Conservation (phyloP, 2,797 vertebrate species). For the Synanceia verrucosa region DNA sequence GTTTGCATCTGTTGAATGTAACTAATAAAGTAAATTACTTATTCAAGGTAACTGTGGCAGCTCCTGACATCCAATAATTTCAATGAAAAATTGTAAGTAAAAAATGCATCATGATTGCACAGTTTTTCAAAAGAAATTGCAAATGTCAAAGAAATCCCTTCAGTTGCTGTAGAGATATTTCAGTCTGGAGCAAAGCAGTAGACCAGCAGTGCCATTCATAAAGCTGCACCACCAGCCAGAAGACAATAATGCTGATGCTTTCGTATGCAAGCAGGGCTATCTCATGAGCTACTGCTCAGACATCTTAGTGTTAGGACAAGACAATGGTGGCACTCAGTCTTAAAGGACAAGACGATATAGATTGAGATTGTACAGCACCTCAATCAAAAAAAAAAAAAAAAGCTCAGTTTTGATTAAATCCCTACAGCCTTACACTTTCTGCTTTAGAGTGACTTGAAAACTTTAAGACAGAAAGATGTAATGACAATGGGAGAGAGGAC, state of each 20-base stretch:
- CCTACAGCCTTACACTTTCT: neutral
- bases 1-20: too few species aligned
- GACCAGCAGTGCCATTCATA: neutral
- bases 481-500: neutral
- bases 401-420: neutral
- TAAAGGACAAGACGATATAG: neutral
- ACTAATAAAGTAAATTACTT: too few species aligned
- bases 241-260: neutral
- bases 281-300: neutral
- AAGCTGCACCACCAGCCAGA: neutral
- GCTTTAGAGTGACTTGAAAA: slow-evolving; percentile 19
- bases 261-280: neutral
- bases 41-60: too few species aligned
- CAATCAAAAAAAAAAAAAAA: neutral
- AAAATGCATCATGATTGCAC: too few species aligned
- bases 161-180: too few species aligned
- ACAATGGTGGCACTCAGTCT: neutral
- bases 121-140: too few species aligned
- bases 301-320: slow-evolving; percentile 1
- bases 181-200: neutral
- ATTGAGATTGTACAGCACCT: neutral
- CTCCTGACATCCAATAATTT: too few species aligned
- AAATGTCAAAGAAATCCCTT: too few species aligned
- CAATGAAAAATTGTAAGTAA: too few species aligned
- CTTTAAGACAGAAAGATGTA: slow-evolving; percentile 14